Conservation (phyloP, 2,888 invertebrate species). For the Erpobdella octoculata region DNA sequence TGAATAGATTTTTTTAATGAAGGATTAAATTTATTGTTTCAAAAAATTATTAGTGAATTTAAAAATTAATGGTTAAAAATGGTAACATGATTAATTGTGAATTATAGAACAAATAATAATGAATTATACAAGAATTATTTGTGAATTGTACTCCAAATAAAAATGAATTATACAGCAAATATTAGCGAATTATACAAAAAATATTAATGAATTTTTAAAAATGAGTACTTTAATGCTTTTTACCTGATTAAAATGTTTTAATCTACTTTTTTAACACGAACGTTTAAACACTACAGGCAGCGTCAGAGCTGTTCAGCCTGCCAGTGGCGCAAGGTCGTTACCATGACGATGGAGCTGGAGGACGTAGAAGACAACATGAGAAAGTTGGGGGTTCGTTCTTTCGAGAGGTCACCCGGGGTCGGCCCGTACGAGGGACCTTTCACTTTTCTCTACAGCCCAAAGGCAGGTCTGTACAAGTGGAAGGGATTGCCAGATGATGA, state of each 20-base stretch:
- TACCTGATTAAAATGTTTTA: not conserved
- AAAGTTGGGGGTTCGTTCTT: not conserved
- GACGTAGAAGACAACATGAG: slow-evolving; percentile 72
- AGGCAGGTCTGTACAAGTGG: not conserved
- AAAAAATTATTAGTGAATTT: no score
- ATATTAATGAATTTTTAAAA: not conserved
- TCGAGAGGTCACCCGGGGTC: slow-evolving; percentile 8
- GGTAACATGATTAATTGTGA: no score
- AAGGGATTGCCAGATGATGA: not conserved
- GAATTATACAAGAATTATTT: no score
- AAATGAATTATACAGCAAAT: not conserved
- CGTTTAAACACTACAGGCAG: slow-evolving; percentile 25
- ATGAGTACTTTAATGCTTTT: not conserved
- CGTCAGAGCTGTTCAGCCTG: slow-evolving; percentile 79
- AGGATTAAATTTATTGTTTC: no score
- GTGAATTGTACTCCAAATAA: no score
- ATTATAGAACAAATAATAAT: no score
- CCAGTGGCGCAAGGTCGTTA: slow-evolving; percentile 72
- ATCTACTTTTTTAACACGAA: not conserved
- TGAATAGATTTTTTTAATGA: no score
- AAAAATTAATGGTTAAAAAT: no score
- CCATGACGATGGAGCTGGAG: slow-evolving; percentile 67
- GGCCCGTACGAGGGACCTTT: not conserved
- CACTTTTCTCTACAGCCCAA: slow-evolving; percentile 12
- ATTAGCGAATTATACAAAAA: not conserved